Base-by-base conservation (phyloP, 2,888 invertebrate species). In the Protodeltote pygarga region DNA sequence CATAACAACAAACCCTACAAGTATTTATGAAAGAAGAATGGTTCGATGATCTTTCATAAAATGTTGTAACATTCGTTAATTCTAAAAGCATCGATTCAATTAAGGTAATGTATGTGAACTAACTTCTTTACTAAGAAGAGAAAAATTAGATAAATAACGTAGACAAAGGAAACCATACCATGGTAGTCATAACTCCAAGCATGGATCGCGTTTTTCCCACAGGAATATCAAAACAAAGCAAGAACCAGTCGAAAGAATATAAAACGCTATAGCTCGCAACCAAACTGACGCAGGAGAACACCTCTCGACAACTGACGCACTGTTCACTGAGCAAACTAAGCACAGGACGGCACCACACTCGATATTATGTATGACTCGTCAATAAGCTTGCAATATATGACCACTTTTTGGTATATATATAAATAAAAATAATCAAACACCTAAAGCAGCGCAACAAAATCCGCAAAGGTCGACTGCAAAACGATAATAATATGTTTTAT, bases 101-200 rank as follows among this genome's bases (percentile, higher is more conserved):
- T 74, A 68, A 75, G 71, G 73, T 66, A 65, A 70, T 50, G 65
- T 65, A 61, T 65, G 75, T 72, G 73, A 83, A 74, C 89, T 87
- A 88, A 74, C 79, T 77, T 79, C 79, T 71, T 75, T 77, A 80
- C 85, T 81, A 85, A 80, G 79, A 80, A 83, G 76, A 81, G 71
- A 78, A 82, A 75, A 82, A 77, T 71, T 77, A 64, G 61, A 67
- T 72, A 83, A 79, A 74, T 79, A 87, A 83, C 83, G 79, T 87
- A 89, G 86, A 91, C 91, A 92, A 92, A 91, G 91, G 85, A 90
- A 91, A 91, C 91, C 91, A 91, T 92, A 92, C 91, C 91, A 92
- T 90, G 89, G 91, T 92, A 87, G 91, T 91, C 91, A 92, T 92
- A 87, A 89, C 91, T 91, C 91, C 91, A 86, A 92, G 91, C 91